A percentile compares a stretch with the other conserved stretches of the same genome.
phyloP scores from a whole-genome alignment of 2,797 vertebrate genomes.

The Poeciliopsis presidionis region DNA sequence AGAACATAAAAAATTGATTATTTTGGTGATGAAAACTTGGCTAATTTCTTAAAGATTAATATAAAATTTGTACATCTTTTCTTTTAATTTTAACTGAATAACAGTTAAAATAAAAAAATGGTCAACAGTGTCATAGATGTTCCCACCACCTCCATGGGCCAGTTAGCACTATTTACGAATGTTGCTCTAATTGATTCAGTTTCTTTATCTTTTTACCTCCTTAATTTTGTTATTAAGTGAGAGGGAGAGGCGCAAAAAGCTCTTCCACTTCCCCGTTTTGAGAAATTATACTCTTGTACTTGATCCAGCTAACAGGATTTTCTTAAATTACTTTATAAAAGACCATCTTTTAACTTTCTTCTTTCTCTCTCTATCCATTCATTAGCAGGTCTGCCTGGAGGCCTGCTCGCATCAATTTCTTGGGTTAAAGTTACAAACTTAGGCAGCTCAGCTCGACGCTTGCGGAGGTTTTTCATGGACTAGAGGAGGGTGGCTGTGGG shows the following conservation, averaged over 20 bases:
- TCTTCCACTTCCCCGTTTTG: conserved; percentile 83
- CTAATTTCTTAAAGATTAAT: neutral
- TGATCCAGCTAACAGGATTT: conserved; percentile 99
- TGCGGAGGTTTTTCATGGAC: conserved; percentile 93
- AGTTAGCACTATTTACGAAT: conserved; percentile 77
- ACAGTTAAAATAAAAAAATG: neutral
- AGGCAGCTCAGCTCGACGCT: conserved; percentile 95
- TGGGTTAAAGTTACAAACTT: conserved; percentile 99
- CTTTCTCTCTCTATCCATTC: conserved; percentile 99
- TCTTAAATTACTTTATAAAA: conserved; percentile 99
- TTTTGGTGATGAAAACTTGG: neutral
- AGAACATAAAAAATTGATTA: conserved; percentile 21
- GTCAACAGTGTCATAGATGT: conserved; percentile 15
- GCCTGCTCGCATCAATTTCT: conserved; percentile 95
- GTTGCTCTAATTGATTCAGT: conserved; percentile 81
- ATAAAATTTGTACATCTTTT: neutral
- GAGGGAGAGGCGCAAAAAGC: conserved; percentile 73
- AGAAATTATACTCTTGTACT: conserved; percentile 99
- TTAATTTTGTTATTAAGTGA: conserved; percentile 83
- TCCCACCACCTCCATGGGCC: conserved; percentile 56
- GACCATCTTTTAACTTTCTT: conserved; percentile 99
- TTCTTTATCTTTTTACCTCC: conserved; percentile 81
- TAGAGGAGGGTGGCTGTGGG: conserved; percentile 67
- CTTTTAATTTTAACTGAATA: neutral
- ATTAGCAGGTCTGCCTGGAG: conserved; percentile 99